phyloP scores from a whole-genome alignment of 2,113 vertebrate species.

The Carassius gibelio region DNA sequence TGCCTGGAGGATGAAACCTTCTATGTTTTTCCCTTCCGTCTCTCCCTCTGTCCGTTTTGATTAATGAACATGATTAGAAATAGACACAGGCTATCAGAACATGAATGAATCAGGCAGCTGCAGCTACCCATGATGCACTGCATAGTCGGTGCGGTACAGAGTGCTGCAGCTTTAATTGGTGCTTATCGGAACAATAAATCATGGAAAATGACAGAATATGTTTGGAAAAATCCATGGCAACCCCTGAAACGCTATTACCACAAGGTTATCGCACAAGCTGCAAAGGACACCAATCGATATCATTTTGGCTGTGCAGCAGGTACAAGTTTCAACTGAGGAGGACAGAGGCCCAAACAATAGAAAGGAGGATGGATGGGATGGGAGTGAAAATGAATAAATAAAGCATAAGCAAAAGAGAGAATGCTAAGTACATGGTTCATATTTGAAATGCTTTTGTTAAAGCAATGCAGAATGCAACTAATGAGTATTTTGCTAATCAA shows the following conservation, averaged over 20 bases:
- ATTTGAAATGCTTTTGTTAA: not conserved
- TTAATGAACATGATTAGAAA: constrained; percentile 44
- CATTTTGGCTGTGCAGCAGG: not conserved
- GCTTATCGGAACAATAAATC: constrained; percentile 39
- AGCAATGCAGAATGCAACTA: not conserved
- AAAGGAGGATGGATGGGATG: constrained; percentile 4
- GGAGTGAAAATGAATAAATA: not conserved
- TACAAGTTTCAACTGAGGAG: not conserved
- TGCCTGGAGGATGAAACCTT: constrained; percentile 19
- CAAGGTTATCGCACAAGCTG: constrained; percentile 43
- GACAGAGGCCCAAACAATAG: not conserved
- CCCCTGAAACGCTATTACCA: constrained; percentile 37
- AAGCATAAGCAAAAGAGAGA: not conserved
- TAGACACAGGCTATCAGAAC: constrained; percentile 19
- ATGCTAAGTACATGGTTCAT: not conserved
- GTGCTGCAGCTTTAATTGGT: constrained; percentile 41
- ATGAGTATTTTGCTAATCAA: not conserved
- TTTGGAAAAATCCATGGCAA: constrained; percentile 40
- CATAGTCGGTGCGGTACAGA: not conserved
- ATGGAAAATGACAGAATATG: constrained; percentile 39
- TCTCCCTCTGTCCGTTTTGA: constrained; percentile 22
- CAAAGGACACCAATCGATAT: constrained; percentile 43
- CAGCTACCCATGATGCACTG: constrained; percentile 29
- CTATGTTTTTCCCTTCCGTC: not conserved
- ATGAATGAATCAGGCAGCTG: constrained; percentile 18